Evolutionary conservation across 2,113 vertebrate species (phyloP).

Genomic region (Dicaeum eximium): DNA sequence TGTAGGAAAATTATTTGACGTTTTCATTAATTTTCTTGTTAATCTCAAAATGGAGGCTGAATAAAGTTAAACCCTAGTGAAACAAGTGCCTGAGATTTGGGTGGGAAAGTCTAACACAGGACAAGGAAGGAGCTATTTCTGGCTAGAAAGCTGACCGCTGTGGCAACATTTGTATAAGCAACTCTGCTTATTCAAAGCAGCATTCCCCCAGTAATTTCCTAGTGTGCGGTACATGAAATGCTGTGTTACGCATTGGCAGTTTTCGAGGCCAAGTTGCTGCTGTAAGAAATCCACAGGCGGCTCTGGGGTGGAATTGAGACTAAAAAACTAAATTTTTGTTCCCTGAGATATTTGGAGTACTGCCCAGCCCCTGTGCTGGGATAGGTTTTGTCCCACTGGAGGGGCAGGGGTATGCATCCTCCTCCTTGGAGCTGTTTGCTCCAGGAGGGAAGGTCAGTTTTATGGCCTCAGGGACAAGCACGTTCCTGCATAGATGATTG

Average conservation of each 20-base stretch:
- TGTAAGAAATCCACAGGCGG: not conserved
- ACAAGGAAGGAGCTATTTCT: not conserved
- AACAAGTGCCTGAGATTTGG: not conserved
- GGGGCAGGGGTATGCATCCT: accelerated
- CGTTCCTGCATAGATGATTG: not conserved
- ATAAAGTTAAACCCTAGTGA: not conserved
- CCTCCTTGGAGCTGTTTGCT: not conserved
- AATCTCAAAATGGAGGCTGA: not conserved
- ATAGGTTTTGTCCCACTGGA: not conserved
- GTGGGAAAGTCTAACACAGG: not conserved
- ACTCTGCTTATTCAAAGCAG: not conserved
- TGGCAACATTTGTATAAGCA: not conserved
- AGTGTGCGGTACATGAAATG: not conserved
- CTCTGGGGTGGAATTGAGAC: not conserved
- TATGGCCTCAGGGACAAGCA: not conserved
- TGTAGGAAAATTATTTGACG: not conserved
- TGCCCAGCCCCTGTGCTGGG: not conserved
- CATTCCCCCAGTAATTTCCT: not conserved
- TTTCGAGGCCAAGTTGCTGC: slow-evolving; percentile 15
- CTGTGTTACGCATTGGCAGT: not conserved
- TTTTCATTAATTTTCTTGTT: not conserved
- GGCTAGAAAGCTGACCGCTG: not conserved
- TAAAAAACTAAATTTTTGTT: not conserved
- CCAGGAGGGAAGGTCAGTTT: not conserved
- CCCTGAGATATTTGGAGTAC: not conserved